Evolutionary conservation across 2,888 invertebrate species (phyloP).

Genomic region (Coelopa pilipes): DNA sequence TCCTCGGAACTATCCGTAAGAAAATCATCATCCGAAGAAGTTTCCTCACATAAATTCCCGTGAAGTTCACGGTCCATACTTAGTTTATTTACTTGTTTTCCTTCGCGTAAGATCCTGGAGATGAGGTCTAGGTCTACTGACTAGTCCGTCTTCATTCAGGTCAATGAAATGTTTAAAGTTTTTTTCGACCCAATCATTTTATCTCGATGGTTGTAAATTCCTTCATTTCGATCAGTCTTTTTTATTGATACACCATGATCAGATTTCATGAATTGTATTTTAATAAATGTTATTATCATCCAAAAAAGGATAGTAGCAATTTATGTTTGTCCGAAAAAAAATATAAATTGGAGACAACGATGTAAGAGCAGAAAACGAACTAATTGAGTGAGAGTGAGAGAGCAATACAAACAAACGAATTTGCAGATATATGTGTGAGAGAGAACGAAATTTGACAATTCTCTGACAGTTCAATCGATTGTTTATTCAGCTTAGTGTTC

Average conservation of each 20-base stretch:
- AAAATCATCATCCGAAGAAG: constrained; percentile 47
- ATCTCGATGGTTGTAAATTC: background rate
- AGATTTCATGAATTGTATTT: too few species aligned
- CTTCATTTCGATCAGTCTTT: background rate
- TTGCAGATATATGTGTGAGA: constrained; percentile 3
- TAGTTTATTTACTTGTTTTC: background rate
- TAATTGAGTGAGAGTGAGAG: constrained; percentile 19
- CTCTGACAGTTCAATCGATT: constrained; percentile 32
- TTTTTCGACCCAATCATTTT: too few species aligned
- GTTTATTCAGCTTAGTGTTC: constrained; percentile 18
- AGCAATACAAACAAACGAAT: constrained; percentile 39
- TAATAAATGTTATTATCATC: too few species aligned
- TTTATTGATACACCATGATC: too few species aligned
- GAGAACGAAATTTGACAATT: constrained; percentile 14
- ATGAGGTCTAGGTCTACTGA: too few species aligned
- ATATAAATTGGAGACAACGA: too few species aligned
- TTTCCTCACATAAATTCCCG: constrained; percentile 47
- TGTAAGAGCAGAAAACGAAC: too few species aligned
- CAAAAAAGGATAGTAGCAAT: too few species aligned
- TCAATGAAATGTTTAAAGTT: too few species aligned
- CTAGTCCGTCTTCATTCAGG: too few species aligned
- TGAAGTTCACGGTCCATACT: constrained; percentile 15
- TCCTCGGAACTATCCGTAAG: constrained; percentile 50
- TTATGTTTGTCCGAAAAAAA: too few species aligned
- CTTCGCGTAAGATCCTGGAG: too few species aligned